Percentiles rank a stretch among this genome's conserved stretches.
These are phyloP conservation scores for Forbesichthys papilliferus DNA, from an alignment of 2,113 vertebrate species.

Conservation along the genomic window DNA sequence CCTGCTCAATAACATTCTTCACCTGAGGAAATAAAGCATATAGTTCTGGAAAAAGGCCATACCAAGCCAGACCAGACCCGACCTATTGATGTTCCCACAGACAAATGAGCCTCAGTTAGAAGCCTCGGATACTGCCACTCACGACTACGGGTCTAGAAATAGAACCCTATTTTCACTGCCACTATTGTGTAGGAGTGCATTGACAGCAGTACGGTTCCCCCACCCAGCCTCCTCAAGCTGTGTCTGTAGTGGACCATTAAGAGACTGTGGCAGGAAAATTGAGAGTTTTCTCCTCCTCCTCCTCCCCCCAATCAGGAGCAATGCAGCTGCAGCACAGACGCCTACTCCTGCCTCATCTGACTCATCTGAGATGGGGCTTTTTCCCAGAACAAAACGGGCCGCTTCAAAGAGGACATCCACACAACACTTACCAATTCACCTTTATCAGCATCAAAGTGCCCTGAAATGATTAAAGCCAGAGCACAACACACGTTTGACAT, in stretches of 20 bases:
- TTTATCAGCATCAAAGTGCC: too few relatives aligned
- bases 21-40: constrained; percentile 77
- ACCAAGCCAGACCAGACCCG: neutral
- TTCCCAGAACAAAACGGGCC: too few relatives aligned
- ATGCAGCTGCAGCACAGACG: constrained; percentile 37
- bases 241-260: neutral
- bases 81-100: neutral
- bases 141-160: neutral
- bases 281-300: constrained; percentile 29
- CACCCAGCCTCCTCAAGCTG: too few relatives aligned
- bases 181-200: too few relatives aligned
- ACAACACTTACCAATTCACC: too few relatives aligned
- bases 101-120: constrained; percentile 9
- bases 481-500: too few relatives aligned
- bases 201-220: too few relatives aligned
- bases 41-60: constrained; percentile 6
- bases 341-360: neutral
- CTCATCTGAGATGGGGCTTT: neutral
- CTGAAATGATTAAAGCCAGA: too few relatives aligned
- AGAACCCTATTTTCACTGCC: neutral
- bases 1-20: constrained; percentile 86
- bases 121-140: neutral
- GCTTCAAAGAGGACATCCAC: too few relatives aligned
- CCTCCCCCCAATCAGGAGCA: constrained; percentile 28
- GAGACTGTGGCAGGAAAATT: constrained; percentile 24